Base-by-base conservation (phyloP, 2,888 invertebrate species). In the Lycaena phlaeas region DNA sequence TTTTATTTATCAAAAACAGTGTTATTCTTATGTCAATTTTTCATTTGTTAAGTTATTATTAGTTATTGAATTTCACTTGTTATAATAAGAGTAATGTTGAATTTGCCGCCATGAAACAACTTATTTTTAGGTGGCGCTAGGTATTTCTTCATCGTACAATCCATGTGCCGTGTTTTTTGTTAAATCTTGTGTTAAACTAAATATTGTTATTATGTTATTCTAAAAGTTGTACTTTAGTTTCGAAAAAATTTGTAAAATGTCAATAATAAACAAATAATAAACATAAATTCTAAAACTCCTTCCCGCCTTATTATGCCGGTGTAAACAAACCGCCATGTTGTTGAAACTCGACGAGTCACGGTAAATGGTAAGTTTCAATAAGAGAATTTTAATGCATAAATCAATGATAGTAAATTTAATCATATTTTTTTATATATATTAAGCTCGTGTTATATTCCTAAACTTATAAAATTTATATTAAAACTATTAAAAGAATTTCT, bases 251-350 rank as follows among this genome's bases (percentile, higher is more conserved):
- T 52, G 49, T 64, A 2, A 34, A 45, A 52, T 42, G 26, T 30
- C n/a, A 27, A 36, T 10, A 28, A 30, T 43, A 30, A 27, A 27
- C 42, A 29, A 47, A 17, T 52, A 46, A 49, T 48, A 38, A 41
- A 38, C 46, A 42, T 53, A 52, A 53, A 46, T 46, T 36, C 38
- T 38, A 28, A 49, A 67, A 75, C 53, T 64, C 63, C 69, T 81
- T 81, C 77, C 78, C 79, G 81, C 78, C 75, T 78, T 72, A 69
- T 75, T 75, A 74, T 75, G 84, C 85, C 85, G 85, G 85, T 85
- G 85, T 85, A 85, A 85, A 85, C 85, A 85, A 85, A 85, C 78
- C 75, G 82, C 84, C 85, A 85, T 84, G 71, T 85, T 85, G 81
- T 73, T 64, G 63, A 64, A 63, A 67, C 61, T 65, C 60, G 58